These are phyloP conservation scores for Cinclus cinclus DNA, from an alignment of 2,113 vertebrate species.

Conservation along the genomic window DNA sequence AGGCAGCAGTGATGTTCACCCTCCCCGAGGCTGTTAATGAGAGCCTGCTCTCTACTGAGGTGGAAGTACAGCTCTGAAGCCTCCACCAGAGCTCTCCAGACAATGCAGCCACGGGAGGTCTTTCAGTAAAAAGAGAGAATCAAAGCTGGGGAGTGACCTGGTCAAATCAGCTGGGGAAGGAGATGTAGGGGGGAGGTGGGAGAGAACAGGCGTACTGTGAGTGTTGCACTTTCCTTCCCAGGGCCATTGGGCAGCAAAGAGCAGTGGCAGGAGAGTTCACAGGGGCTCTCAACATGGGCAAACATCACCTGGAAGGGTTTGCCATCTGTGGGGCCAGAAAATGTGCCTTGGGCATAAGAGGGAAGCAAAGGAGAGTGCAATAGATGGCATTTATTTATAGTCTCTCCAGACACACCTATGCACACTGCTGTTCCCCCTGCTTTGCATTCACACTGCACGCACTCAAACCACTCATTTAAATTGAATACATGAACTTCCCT, in stretches of 20 bases:
- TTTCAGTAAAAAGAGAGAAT: neutral
- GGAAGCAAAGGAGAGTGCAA: neutral
- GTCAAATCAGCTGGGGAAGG: neutral
- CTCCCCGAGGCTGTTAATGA: neutral
- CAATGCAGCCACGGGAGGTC: neutral
- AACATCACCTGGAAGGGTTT: neutral
- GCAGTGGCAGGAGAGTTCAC: neutral
- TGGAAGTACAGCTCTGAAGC: neutral
- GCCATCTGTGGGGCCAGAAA: neutral
- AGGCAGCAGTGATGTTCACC: neutral
- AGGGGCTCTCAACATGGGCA: neutral
- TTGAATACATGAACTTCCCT: neutral
- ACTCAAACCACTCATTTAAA: neutral
- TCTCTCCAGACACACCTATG: neutral
- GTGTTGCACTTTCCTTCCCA: rapidly evolving
- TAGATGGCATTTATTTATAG: neutral
- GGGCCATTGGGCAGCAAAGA: neutral
- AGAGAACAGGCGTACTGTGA: neutral
- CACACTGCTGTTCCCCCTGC: neutral
- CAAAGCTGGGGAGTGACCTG: slow-evolving; percentile 24
- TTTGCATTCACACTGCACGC: neutral
- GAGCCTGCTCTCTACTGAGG: neutral
- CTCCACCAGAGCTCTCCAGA: slow-evolving; percentile 16
- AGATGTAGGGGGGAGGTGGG: neutral
- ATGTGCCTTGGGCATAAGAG: neutral